Conservation (phyloP, 64 coral and sea anemone species). For the Dendronephthya gigantea region DNA sequence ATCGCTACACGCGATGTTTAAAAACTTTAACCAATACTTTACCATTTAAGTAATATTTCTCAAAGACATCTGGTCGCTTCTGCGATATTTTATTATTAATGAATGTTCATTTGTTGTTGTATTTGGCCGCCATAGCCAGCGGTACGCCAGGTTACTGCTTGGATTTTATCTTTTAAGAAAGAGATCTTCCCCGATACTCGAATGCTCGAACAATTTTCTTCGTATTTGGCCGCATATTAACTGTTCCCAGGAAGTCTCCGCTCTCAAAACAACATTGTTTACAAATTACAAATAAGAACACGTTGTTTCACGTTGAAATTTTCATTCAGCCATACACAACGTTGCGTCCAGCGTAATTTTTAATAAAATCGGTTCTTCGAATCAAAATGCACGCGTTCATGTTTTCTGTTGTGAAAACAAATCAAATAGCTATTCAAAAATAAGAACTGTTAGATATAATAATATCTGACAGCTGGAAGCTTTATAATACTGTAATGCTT, state of each 20-base stretch:
- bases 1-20: background rate
- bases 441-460: background rate
- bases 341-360: background rate
- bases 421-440: background rate
- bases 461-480: background rate
- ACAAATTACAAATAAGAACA: background rate
- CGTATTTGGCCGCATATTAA: background rate
- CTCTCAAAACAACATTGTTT: background rate
- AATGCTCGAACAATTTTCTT: background rate
- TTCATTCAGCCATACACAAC: background rate
- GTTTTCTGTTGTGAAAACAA: background rate
- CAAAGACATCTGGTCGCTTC: background rate
- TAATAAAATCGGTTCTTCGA: too few species aligned
- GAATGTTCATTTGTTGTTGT: constrained; percentile 89
- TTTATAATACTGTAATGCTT: background rate
- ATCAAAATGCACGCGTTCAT: too few species aligned
- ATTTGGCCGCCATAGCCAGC: constrained; percentile 2
- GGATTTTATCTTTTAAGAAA: background rate
- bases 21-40: background rate
- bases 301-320: background rate
- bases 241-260: background rate
- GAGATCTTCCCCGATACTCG: background rate
- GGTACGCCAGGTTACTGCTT: constrained; percentile 20
- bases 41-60: background rate
- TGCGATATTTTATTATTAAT: constrained; percentile 79